Evolutionary conservation across 1,140 invertebrate species (phyloP), one percentile per base, ranked within the genome.

Genomic region (Drosophila mojavensis): DNA sequence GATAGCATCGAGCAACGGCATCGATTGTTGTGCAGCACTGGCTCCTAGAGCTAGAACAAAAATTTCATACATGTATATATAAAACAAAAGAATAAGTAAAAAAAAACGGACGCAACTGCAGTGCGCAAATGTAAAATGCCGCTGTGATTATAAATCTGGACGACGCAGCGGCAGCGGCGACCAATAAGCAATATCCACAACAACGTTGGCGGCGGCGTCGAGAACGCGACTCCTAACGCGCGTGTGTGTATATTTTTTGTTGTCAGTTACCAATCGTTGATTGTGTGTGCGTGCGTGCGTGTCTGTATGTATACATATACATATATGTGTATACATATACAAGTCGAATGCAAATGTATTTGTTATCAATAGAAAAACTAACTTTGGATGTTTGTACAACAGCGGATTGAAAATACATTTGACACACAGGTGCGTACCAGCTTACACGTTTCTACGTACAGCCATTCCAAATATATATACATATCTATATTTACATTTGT

Each of bases 391-490:
- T 75, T 70, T 58, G 60, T 33, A 39, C 39, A 55, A 33, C 73
- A 61, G 15, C 45, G 61, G 45, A 71, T 66, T 75, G 59, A 78
- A 47, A 64, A 63, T 59, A 79, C 65, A 79, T 68, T 94, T 94
- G 94, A 95, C 95, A 96, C 95, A 95, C 96, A 96, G 96, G 96
- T 97, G 96, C 96, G 96, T 96, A 79, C 59, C 36, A 61, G 20
- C 55, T 56, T 24, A 55, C 33, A 45, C 43, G 43, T 36, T 51
- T 50, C 30, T 1, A 43, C 17, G 41, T 17, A 28, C n/a, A 66
- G 20, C 28, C 15, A 41, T 15, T 30, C 20, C n/a, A 58, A 41
- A 45, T 30, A 33, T 17, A 58, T 26, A 51, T 26, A 50, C n/a
- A n/a, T 30, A 28, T 39, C 24, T 47, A 10, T 50, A 76, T 24